Base-by-base conservation (phyloP, 2,797 vertebrate species). In the Coendou prehensilis region DNA sequence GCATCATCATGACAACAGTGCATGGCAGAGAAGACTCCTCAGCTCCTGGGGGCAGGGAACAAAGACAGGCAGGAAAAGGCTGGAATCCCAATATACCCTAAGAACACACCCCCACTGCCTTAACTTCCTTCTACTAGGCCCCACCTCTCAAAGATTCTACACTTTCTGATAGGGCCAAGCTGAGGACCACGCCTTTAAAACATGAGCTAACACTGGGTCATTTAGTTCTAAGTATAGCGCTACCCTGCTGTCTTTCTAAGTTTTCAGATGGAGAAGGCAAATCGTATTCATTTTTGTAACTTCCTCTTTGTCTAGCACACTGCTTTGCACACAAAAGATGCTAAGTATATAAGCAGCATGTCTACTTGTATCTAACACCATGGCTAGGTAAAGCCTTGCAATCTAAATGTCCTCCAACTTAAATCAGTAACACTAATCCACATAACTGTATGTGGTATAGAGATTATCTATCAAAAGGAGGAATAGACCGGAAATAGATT, bases 331-430 rank as follows among this genome's bases (percentile, higher is more conserved):
- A 69, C 28, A 78, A 9, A 82, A 94, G 79, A 64, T 22, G 9
- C 23, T 45, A 52, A 75, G 22, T 54, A 37, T 4, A 81, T 22
- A 50, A 84, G 76, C 1, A 10, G 45, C 18, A 18, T 1, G 7
- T 57, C 50, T 69, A 85, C 41, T 41, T 69, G 5, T 18, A n/a
- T 10, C 18, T 28, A 78, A 71, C n/a, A 80, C 37, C 23, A 59
- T 26, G 18, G 30, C n/a, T 50, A 41, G 17, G 54, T 28, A 23
- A 1, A 7, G 45, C 18, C 79, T 82, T 54, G 30, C 23, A 47
- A 80, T 17, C 71, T 82, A 64, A 80, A 90, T 86, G 45, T 54
- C 63, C 37, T 50, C 69, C 69, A 83, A n/a, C 61, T 86, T 28
- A 54, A 54, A 59, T 33, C 11, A 67, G 28, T 54, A 79, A 86